Percentiles rank a stretch among this genome's conserved stretches.
Evolutionary conservation across 1,140 invertebrate species (phyloP).

Genomic region (Nephila pilipes): DNA sequence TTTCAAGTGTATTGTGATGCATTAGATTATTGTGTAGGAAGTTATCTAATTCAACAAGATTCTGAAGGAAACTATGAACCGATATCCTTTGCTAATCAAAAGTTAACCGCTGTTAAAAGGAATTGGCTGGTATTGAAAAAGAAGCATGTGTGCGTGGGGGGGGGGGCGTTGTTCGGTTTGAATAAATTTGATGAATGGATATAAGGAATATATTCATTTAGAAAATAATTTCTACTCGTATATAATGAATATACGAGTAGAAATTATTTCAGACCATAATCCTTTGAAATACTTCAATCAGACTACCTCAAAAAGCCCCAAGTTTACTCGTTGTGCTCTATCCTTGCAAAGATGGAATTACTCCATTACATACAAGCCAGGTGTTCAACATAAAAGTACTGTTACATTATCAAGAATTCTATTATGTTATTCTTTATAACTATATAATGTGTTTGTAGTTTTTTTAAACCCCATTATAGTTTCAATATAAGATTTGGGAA

Average conservation of each 20-base stretch:
- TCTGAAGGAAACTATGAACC: background rate
- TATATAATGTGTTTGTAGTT: no score
- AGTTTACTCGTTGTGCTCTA: no score
- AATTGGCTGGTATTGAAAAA: background rate
- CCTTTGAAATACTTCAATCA: background rate
- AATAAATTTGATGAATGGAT: conserved; percentile 20
- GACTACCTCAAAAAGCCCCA: no score
- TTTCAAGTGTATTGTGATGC: background rate
- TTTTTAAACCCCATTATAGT: no score
- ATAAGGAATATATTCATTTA: no score
- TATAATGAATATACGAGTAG: no score
- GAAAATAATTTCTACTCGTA: no score
- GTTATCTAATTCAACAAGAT: background rate
- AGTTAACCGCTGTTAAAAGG: background rate
- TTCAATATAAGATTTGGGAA: no score
- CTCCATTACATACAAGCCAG: background rate
- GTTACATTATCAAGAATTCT: no score
- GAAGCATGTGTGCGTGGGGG: no score
- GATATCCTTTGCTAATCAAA: background rate
- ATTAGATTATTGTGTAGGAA: background rate
- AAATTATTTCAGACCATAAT: conserved; percentile 27
- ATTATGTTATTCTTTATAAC: no score
- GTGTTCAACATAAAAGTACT: background rate
- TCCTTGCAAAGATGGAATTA: conserved; percentile 43
- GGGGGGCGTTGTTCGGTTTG: background rate